These are phyloP conservation scores for Coptodon rendalli DNA, from an alignment of 2,113 vertebrate genomes.

Conservation along the genomic window DNA sequence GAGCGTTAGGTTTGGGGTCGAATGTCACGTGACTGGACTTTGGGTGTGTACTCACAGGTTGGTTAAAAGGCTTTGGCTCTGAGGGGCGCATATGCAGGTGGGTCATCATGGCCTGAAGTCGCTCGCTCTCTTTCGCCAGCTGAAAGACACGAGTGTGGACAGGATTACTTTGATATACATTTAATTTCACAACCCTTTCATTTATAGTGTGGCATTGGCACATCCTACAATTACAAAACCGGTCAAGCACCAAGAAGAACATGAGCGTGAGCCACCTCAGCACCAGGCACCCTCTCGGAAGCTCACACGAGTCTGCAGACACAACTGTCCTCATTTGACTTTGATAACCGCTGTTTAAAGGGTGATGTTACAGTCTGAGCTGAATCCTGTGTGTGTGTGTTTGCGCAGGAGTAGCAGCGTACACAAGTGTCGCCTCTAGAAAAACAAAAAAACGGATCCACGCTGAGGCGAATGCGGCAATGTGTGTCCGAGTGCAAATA, in stretches of 20 bases:
- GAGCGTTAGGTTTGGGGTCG: not conserved
- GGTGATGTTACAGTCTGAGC: slow-evolving; percentile 22
- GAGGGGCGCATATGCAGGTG: slow-evolving; percentile 99
- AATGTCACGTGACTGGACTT: not conserved
- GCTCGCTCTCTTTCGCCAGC: slow-evolving; percentile 97
- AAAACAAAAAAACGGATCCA: not conserved
- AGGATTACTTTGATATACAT: not conserved
- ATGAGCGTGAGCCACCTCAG: slow-evolving; percentile 28
- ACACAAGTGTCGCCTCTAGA: slow-evolving; percentile 6
- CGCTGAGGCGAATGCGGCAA: not conserved
- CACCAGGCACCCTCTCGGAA: slow-evolving; percentile 28
- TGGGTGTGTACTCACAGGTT: slow-evolving; percentile 77
- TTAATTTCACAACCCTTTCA: not conserved
- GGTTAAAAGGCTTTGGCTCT: slow-evolving; percentile 97
- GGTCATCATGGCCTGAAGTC: slow-evolving; percentile 98
- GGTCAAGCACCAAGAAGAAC: slow-evolving; percentile 25
- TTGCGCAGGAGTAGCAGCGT: not conserved
- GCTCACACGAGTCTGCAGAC: slow-evolving; percentile 44
- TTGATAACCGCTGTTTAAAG: slow-evolving; percentile 46
- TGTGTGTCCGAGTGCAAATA: not conserved
- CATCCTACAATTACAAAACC: slow-evolving; percentile 36
- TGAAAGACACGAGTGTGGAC: slow-evolving; percentile 48
- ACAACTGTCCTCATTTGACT: slow-evolving; percentile 54
- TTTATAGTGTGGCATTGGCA: slow-evolving; percentile 25
- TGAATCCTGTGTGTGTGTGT: slow-evolving; percentile 3